phyloP scores from a whole-genome alignment of 2,888 invertebrate genomes.

The Aphidius colemani region DNA sequence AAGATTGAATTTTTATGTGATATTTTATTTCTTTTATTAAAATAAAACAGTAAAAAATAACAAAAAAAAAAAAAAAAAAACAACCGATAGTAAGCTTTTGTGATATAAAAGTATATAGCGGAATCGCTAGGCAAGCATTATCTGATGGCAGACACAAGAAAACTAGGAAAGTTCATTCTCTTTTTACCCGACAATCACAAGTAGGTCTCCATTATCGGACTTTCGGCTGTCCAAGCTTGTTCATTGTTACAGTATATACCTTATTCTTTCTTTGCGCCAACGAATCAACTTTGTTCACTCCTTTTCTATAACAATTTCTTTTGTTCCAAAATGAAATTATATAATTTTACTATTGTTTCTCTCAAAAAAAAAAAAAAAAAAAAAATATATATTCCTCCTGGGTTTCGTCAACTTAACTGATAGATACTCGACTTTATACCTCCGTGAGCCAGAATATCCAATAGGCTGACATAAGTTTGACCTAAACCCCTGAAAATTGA shows the following conservation, averaged over 20 bases:
- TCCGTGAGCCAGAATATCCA: slow-evolving; percentile 39
- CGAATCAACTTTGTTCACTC: slow-evolving; percentile 15
- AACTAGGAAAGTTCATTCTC: slow-evolving; percentile 4
- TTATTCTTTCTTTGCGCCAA: slow-evolving; percentile 20
- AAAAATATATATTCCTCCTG: no score
- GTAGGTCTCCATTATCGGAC: slow-evolving; percentile 23
- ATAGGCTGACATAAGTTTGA: slow-evolving; percentile 37
- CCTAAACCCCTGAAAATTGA: slow-evolving; percentile 38
- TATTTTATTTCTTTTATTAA: no score
- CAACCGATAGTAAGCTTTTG: not conserved
- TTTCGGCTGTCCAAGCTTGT: slow-evolving; percentile 19
- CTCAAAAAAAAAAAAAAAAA: no score
- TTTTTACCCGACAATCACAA: slow-evolving; percentile 17
- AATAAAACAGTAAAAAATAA: no score
- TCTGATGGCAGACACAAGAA: slow-evolving; percentile 2
- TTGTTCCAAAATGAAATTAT: no score
- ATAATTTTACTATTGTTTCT: no score
- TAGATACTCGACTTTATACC: slow-evolving; percentile 22
- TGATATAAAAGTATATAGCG: not conserved
- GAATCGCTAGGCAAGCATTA: slow-evolving; percentile 22
- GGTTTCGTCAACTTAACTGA: no score
- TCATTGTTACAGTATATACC: slow-evolving; percentile 22
- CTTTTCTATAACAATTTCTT: no score
- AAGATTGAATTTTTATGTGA: no score
- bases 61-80: not conserved